These are phyloP conservation scores for Macrochelys suwanniensis DNA, from an alignment of 2,797 vertebrate genomes.

Conservation along the genomic window DNA sequence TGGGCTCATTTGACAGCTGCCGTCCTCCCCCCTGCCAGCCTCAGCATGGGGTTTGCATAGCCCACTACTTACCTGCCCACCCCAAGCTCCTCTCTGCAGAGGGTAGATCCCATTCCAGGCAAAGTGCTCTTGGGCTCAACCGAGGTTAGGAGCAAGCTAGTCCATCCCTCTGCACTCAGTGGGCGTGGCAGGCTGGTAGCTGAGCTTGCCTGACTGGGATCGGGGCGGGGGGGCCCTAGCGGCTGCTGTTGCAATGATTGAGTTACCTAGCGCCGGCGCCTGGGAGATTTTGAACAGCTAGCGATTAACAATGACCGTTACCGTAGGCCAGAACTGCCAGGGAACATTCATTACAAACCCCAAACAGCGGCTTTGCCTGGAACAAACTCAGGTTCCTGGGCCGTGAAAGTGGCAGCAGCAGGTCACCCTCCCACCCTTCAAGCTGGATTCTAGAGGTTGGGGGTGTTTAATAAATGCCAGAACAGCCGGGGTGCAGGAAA, in stretches of 20 bases:
- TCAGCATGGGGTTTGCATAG: neutral
- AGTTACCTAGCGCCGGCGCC: neutral
- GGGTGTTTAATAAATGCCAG: neutral
- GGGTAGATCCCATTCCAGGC: neutral
- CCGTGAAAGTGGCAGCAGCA: neutral
- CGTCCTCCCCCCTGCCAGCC: neutral
- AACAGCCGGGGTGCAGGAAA: neutral
- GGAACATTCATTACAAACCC: neutral
- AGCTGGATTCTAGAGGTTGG: neutral
- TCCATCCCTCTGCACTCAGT: neutral
- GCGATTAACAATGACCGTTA: neutral
- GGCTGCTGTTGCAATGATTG: neutral
- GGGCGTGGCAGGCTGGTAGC: neutral
- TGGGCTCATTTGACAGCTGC: neutral
- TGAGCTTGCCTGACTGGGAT: neutral
- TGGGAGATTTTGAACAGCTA: neutral
- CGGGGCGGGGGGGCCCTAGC: too few relatives aligned
- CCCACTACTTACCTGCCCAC: neutral
- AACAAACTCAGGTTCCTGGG: slow-evolving; percentile 11
- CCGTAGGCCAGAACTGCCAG: fast-evolving
- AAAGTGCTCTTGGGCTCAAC: neutral
- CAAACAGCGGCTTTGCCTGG: neutral
- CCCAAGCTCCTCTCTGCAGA: neutral
- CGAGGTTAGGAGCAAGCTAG: neutral
- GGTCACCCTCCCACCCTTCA: neutral